Percentiles rank a stretch among this genome's conserved stretches.
Evolutionary conservation across 2,113 vertebrate species (phyloP).

Genomic region (Rostratula benghalensis): DNA sequence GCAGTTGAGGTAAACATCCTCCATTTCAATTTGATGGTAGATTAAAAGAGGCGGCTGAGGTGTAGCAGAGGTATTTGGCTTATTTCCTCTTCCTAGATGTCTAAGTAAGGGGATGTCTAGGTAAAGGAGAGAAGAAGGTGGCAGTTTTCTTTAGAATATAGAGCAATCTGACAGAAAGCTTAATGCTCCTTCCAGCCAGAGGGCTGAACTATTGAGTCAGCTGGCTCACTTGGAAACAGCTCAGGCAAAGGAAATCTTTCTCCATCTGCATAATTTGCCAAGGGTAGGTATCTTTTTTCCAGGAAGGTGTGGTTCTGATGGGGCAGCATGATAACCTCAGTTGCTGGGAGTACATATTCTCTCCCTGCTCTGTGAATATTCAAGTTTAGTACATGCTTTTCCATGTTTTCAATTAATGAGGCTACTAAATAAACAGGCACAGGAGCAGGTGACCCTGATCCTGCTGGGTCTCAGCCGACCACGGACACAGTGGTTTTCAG

Average conservation of each 20-base stretch:
- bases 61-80: constrained; percentile 18
- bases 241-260: constrained; percentile 35
- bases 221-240: constrained; percentile 43
- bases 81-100: constrained; percentile 24
- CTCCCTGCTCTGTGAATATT: not conserved
- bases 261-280: constrained; percentile 36
- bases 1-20: not conserved
- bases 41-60: constrained; percentile 4
- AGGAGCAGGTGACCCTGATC: not conserved
- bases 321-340: not conserved
- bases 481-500: not conserved
- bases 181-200: constrained; percentile 36
- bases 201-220: constrained; percentile 52
- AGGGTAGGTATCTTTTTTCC: not conserved
- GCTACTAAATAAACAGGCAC: not conserved
- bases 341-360: not conserved
- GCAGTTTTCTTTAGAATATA: constrained; percentile 44
- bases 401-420: not conserved
- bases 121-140: constrained; percentile 29
- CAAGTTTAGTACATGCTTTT: not conserved
- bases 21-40: not conserved
- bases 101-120: not conserved
- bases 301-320: not conserved
- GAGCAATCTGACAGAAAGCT: constrained; percentile 50
- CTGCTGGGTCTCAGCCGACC: not conserved